Evolutionary conservation across 2,113 vertebrate genomes (phyloP).

Genomic region (Myotis lucifugus): DNA sequence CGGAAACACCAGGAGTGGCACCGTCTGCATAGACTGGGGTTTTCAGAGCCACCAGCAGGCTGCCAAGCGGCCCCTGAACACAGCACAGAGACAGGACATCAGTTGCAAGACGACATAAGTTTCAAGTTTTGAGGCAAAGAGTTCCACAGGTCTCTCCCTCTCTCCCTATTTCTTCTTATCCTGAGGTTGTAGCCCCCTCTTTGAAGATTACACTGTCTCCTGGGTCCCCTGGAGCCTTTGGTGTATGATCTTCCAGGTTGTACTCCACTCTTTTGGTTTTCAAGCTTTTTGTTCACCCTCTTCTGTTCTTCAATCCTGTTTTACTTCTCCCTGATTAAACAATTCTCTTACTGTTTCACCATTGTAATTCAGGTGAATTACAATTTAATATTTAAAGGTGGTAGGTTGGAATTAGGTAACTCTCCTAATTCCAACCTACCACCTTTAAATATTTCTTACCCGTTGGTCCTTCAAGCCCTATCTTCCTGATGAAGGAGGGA

Average conservation of each 20-base stretch:
- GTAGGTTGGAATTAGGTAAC: too few relatives aligned
- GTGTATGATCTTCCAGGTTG: neutral
- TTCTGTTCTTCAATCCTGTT: neutral
- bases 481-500: neutral
- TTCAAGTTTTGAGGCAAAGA: neutral
- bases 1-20: neutral
- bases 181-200: neutral
- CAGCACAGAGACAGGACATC: neutral
- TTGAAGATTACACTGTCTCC: neutral
- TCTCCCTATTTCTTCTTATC: neutral
- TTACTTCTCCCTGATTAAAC: slow-evolving; percentile 30
- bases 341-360: neutral
- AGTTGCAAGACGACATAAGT: neutral
- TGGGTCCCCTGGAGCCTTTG: neutral
- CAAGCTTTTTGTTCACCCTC: neutral
- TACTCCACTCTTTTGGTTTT: neutral
- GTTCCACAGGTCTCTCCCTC: neutral
- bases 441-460: slow-evolving; percentile 29
- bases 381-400: too few relatives aligned
- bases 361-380: slow-evolving; percentile 14
- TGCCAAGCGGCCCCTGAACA: neutral
- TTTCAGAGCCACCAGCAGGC: neutral
- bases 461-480: neutral
- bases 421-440: neutral
- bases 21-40: neutral